These are phyloP conservation scores for Gymnoscelis rufifasciata DNA, from an alignment of 2,888 invertebrate genomes.

Conservation along the genomic window DNA sequence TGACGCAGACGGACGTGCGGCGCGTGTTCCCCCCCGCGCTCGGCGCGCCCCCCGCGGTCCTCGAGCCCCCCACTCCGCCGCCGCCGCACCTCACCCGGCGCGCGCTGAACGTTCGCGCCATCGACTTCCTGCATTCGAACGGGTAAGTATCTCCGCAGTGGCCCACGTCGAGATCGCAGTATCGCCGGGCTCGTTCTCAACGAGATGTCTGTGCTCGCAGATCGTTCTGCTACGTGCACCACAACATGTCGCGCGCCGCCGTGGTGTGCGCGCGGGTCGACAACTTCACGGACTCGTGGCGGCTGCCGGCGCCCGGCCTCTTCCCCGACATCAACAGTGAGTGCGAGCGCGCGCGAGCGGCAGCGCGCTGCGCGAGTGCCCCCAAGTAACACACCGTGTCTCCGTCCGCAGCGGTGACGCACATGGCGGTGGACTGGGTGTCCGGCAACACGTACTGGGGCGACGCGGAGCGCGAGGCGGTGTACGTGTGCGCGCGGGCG, in stretches of 20 bases:
- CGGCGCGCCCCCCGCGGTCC: slow-evolving; percentile 79
- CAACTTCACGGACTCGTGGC: slow-evolving; percentile 80
- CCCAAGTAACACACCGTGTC: no score
- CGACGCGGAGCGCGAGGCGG: slow-evolving; percentile 82
- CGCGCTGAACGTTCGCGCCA: slow-evolving; percentile 62
- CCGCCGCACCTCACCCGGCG: slow-evolving; percentile 34
- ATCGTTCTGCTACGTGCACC: slow-evolving; percentile 85
- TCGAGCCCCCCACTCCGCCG: slow-evolving; percentile 7
- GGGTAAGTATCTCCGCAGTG: slow-evolving; percentile 35
- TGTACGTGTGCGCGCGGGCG: slow-evolving; percentile 85
- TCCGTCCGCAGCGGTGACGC: slow-evolving; percentile 86
- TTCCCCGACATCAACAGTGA: slow-evolving; percentile 83
- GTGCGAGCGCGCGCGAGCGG: no score
- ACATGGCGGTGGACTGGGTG: slow-evolving; percentile 90
- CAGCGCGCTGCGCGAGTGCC: no score
- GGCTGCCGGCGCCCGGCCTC: slow-evolving; percentile 78
- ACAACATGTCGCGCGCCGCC: slow-evolving; percentile 73
- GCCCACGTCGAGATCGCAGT: background rate
- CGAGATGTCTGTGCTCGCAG: slow-evolving; percentile 50
- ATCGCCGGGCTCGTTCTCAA: background rate
- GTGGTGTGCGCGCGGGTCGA: slow-evolving; percentile 84
- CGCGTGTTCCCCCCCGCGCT: slow-evolving; percentile 61
- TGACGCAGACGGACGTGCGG: slow-evolving; percentile 82
- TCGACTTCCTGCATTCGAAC: slow-evolving; percentile 61
- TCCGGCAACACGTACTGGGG: slow-evolving; percentile 92